Conservation (phyloP, 2,888 invertebrate genomes). For the Conus canariensis region DNA sequence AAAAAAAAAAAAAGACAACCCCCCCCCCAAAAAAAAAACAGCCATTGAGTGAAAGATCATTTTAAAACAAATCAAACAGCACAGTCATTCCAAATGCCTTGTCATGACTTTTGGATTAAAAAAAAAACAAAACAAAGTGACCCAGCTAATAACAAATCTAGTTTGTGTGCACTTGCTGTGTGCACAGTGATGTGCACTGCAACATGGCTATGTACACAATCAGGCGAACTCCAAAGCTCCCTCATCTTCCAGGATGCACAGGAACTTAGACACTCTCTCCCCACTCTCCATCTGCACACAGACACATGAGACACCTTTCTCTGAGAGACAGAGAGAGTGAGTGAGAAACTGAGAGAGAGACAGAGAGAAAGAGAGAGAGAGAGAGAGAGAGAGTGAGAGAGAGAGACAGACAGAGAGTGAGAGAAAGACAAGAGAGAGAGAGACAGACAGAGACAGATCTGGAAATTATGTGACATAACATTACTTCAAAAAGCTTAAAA, state of each 20-base stretch:
- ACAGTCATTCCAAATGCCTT: no score
- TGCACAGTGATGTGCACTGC: no score
- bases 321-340: no score
- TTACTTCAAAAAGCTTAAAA: no score
- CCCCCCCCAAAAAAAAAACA: neutral
- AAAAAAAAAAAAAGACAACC: neutral
- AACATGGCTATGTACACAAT: neutral
- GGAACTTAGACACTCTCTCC: slow-evolving; percentile 90
- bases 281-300: slow-evolving; percentile 68
- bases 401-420: neutral
- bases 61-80: no score
- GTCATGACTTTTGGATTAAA: no score
- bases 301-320: neutral
- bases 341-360: no score
- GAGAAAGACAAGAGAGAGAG: neutral
- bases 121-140: neutral
- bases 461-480: no score
- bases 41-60: no score
- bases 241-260: slow-evolving; percentile 92
- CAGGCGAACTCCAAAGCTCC: slow-evolving; percentile 80
- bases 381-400: no score
- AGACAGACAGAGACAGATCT: no score
- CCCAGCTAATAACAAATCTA: neutral
- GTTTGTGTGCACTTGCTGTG: neutral
- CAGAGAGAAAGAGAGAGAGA: no score